A percentile compares a stretch with the other conserved stretches of the same genome.
These are phyloP conservation scores for Protosalanx chinensis DNA, from an alignment of 2,797 vertebrate species.

Conservation along the genomic window DNA sequence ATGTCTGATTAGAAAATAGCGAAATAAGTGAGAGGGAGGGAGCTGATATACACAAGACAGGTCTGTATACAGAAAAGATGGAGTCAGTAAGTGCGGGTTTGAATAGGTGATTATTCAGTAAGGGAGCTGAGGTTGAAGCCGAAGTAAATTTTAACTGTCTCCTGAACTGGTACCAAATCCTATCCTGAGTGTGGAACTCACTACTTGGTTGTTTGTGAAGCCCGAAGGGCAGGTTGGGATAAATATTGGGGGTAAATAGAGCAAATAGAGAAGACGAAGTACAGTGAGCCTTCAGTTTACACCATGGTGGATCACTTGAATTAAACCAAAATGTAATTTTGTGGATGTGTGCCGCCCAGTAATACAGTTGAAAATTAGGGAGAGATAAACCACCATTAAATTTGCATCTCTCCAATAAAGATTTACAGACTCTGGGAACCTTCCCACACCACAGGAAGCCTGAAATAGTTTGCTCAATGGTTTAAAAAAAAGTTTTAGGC, in stretches of 20 bases:
- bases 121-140: too few species aligned
- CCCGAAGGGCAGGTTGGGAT: too few species aligned
- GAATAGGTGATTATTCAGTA: too few species aligned
- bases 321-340: conserved; percentile 4
- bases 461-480: neutral
- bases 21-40: neutral
- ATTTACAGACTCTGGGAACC: conserved; percentile 5
- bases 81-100: too few species aligned
- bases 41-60: neutral
- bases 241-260: too few species aligned
- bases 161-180: too few species aligned
- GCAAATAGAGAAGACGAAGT: neutral
- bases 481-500: too few species aligned
- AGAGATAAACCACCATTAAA: conserved; percentile 3
- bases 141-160: too few species aligned
- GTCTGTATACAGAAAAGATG: neutral
- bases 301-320: conserved; percentile 5
- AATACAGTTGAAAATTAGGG: conserved; percentile 13
- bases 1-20: conserved; percentile 2
- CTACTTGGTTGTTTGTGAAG: too few species aligned
- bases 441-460: conserved; percentile 4
- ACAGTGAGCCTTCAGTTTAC: neutral
- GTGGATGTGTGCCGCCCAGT: conserved; percentile 1
- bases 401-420: conserved; percentile 8
- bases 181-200: too few species aligned